These are phyloP conservation scores for Cliona cf. orientalis DNA, from an alignment of 37 sponge, comb jelly and placozoan species.

Conservation along the genomic window DNA sequence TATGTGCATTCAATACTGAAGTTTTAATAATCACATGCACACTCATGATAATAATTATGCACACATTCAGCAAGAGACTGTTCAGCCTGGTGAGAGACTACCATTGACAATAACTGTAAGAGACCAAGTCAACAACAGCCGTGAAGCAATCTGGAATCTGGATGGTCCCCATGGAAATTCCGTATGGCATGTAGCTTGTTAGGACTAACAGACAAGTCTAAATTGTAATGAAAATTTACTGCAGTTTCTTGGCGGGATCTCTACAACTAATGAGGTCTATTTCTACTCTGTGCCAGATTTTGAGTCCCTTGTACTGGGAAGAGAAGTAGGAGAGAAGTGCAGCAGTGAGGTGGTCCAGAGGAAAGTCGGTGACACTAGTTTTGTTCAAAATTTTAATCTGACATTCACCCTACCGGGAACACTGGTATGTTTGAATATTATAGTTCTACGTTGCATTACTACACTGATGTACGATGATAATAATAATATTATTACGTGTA, in stretches of 20 bases:
- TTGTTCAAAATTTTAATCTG: conserved; percentile 3
- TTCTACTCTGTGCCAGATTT: conserved; percentile 43
- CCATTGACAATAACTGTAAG: conserved; percentile 40
- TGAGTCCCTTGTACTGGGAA: too few relatives aligned
- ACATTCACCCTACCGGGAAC: conserved; percentile 76
- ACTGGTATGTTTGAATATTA: conserved; percentile 42
- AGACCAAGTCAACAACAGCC: conserved; percentile 70
- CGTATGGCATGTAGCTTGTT: conserved; percentile 12
- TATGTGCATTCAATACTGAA: neutral
- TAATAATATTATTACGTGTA: too few relatives aligned
- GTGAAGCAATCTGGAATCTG: conserved; percentile 80
- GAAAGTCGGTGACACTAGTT: neutral
- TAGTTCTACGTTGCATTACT: too few relatives aligned
- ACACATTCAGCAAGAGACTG: neutral
- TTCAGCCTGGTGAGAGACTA: conserved; percentile 79
- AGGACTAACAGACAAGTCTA: neutral
- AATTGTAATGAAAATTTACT: neutral
- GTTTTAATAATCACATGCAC: neutral
- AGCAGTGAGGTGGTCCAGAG: too few relatives aligned
- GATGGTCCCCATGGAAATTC: conserved; percentile 47
- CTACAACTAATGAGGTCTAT: conserved; percentile 60
- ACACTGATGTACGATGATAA: too few relatives aligned
- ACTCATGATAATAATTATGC: neutral
- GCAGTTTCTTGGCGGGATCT: conserved; percentile 68
- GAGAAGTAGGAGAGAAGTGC: too few relatives aligned